Evolutionary conservation across 2,888 invertebrate species (phyloP).

Genomic region (Neria commutata): DNA sequence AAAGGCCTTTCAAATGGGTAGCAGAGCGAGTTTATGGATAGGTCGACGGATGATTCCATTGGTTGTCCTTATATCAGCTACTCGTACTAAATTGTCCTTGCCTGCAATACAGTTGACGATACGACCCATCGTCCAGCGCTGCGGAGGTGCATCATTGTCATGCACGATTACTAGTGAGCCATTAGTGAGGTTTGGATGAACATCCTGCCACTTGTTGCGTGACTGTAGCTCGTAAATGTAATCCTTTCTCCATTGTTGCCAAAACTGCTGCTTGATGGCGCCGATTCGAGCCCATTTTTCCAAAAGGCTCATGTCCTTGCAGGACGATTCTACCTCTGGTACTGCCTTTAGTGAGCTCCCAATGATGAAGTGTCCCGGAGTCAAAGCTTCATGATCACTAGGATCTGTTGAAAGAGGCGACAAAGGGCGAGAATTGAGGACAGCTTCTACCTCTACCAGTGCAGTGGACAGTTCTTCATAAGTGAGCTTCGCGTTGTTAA

Average conservation of each 20-base stretch:
- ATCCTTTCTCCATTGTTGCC: neutral
- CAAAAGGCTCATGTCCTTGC: neutral
- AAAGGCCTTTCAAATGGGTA: no score
- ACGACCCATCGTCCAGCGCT: neutral
- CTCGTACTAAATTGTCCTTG: neutral
- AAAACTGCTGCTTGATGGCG: neutral
- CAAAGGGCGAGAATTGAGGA: slow-evolving; percentile 1
- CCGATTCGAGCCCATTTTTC: neutral
- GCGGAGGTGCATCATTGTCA: neutral
- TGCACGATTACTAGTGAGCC: neutral
- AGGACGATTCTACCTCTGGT: neutral
- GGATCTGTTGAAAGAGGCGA: neutral
- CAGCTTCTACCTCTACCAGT: neutral
- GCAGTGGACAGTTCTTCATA: slow-evolving; percentile 4
- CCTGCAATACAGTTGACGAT: neutral
- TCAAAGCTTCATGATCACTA: neutral
- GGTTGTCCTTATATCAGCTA: neutral
- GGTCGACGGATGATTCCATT: no score
- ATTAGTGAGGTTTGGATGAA: neutral
- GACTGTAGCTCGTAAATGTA: neutral
- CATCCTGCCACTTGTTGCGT: neutral
- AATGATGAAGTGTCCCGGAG: neutral
- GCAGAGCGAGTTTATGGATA: no score
- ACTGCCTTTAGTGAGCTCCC: neutral
- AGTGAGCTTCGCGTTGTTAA: neutral